Base-by-base conservation (phyloP, 2,888 invertebrate species). In the Ophion ellenae region DNA sequence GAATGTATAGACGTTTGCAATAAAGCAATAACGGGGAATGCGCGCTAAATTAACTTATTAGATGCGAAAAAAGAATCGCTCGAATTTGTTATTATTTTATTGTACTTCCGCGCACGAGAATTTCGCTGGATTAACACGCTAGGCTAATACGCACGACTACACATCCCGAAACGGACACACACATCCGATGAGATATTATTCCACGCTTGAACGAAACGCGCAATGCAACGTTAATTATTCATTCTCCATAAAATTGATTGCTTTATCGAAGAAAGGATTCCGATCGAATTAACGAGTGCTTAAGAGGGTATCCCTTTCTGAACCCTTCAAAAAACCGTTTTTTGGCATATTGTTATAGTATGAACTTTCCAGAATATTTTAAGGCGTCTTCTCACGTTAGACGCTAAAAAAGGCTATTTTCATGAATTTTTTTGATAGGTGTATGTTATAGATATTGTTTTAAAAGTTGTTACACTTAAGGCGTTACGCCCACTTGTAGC, bases 11-110 rank as follows among this genome's bases (percentile, higher is more conserved):
- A 63, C 2, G 17, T 14, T n/a, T 14, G 32, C 47, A 75, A 70
- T 64, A 64, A 78, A 61, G 32, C 17, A 64, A 64, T 40, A 28
- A 7, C n/a, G 64, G 10, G 9, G 32, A 47, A 57, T 40, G 28
- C 59, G 40, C 59, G 45, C 14, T 61, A 9, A 63, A 67, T 77
- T 61, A 36, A 84, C 67, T 84, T 24, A 63, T 81, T 71, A 69
- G 61, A 69, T 17, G 28, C n/a, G 73, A 61, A 53, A 24, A 53
- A 67, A 36, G 57, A 24, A 66, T 47, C 3, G 2, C 40, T 75
- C 59, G 40, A 20, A 77, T 73, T 67, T n/a, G 69, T 82, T 76
- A 61, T 76, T 20, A 47, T 64, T 59, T n/a, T 74, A 11, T 32
- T 45, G 36, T 20, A 36, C 61, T 66, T 47, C 28, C 10, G 10